phyloP scores from a whole-genome alignment of 92 coral and sea anemone species.

The Pocillopora meandrina region DNA sequence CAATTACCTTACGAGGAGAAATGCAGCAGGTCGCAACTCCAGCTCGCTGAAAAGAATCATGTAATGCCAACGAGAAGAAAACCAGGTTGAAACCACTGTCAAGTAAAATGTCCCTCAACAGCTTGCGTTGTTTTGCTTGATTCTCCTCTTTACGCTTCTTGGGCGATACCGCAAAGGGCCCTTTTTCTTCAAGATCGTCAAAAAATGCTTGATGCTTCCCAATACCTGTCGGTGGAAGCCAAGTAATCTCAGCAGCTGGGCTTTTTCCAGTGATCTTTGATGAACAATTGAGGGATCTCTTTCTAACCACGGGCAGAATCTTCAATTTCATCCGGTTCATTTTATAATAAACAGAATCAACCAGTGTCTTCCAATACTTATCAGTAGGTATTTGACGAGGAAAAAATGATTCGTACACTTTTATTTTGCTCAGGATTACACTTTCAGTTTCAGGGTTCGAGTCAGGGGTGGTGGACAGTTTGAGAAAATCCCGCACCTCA shows the following conservation, averaged over 20 bases:
- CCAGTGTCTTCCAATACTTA: conserved; percentile 60
- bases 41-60: conserved; percentile 39
- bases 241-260: neutral
- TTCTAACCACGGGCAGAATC: conserved; percentile 51
- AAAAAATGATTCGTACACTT: conserved; percentile 43
- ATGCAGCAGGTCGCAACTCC: conserved; percentile 1
- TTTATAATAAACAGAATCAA: conserved; percentile 51
- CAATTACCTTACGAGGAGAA: conserved; percentile 40
- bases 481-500: conserved; percentile 35
- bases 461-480: neutral
- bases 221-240: conserved; percentile 52
- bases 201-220: conserved; percentile 39
- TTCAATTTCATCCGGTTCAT: conserved; percentile 7
- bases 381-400: conserved; percentile 32
- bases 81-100: conserved; percentile 60
- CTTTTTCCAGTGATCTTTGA: too few relatives aligned
- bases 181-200: conserved; percentile 17
- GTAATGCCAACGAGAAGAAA: conserved; percentile 47
- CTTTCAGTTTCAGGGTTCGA: neutral
- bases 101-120: conserved; percentile 32
- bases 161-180: neutral
- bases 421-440: conserved; percentile 17
- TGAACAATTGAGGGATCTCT: neutral
- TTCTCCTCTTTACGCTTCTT: neutral
- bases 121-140: neutral